phyloP scores from a whole-genome alignment of 1,140 invertebrate species.

The Euura lappo region DNA sequence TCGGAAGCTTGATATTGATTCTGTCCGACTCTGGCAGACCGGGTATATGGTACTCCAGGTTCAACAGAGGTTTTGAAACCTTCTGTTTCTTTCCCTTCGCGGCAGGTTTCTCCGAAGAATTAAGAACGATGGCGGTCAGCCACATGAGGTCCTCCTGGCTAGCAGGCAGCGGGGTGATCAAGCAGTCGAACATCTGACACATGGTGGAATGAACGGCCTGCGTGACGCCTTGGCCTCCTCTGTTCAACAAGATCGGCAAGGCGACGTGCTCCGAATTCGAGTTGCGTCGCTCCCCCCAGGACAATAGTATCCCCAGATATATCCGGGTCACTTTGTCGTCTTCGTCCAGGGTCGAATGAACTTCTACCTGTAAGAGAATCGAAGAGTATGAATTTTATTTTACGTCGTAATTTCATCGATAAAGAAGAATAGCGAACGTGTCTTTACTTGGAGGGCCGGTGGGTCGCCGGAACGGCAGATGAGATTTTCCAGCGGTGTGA shows the following conservation, averaged over 20 bases:
- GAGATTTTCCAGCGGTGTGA: slow-evolving; percentile 34
- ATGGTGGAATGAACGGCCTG: slow-evolving; percentile 39
- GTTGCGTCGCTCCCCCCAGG: slow-evolving; percentile 32
- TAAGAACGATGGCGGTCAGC: slow-evolving; percentile 43
- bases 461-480: slow-evolving; percentile 28
- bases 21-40: slow-evolving; percentile 33
- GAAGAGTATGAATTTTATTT: no score
- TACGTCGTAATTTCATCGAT: background rate
- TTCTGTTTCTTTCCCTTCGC: slow-evolving; percentile 23
- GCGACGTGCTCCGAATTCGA: slow-evolving; percentile 19
- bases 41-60: slow-evolving; percentile 43
- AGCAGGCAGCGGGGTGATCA: slow-evolving; percentile 33
- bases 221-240: slow-evolving; percentile 42
- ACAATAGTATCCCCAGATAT: slow-evolving; percentile 46
- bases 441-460: slow-evolving; percentile 38
- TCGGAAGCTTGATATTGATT: slow-evolving; percentile 38
- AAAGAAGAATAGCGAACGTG: background rate
- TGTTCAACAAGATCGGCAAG: slow-evolving; percentile 46
- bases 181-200: slow-evolving; percentile 49
- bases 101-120: slow-evolving; percentile 21
- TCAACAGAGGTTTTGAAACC: slow-evolving; percentile 9
- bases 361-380: slow-evolving; percentile 36
- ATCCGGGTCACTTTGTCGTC: slow-evolving; percentile 30
- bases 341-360: slow-evolving; percentile 25
- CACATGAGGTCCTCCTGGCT: slow-evolving; percentile 45